Evolutionary conservation across 2,888 invertebrate genomes (phyloP).

Genomic region (Calameuta idolon): DNA sequence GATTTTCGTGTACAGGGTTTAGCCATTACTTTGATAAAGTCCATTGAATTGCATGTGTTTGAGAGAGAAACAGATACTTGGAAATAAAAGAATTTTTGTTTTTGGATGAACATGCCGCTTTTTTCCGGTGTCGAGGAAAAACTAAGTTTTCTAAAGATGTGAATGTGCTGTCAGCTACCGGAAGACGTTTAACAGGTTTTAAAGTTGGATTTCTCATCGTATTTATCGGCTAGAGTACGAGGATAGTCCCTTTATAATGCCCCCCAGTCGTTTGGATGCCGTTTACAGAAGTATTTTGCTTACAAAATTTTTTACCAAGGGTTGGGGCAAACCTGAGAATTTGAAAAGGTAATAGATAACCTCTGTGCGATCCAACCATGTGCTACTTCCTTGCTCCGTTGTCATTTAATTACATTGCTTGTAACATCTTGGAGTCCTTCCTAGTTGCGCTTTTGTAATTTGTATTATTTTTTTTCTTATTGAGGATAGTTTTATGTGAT

Average conservation of each 20-base stretch:
- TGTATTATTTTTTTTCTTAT: conserved; percentile 12
- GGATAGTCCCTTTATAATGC: conserved; percentile 42
- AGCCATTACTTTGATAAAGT: neutral
- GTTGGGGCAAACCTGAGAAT: conserved; percentile 96
- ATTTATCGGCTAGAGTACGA: conserved; percentile 10
- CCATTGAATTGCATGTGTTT: neutral
- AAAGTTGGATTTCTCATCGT: conserved; percentile 16
- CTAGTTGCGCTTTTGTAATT: neutral
- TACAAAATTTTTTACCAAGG: conserved; percentile 93
- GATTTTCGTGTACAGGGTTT: neutral
- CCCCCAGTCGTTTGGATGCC: conserved; percentile 74
- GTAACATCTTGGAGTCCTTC: neutral
- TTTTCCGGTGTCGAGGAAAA: neutral
- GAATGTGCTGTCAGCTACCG: neutral
- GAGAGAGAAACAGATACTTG: neutral
- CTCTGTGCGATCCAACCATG: neutral
- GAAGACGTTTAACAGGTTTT: neutral
- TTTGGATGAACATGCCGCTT: neutral
- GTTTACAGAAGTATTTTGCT: conserved; percentile 88
- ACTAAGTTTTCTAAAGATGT: neutral
- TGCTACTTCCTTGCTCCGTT: neutral
- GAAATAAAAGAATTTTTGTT: neutral
- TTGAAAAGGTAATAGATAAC: conserved; percentile 78
- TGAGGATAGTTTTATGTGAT: neutral
- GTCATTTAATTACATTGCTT: neutral